phyloP scores from a whole-genome alignment of 2,797 vertebrate species.

The Protosalanx chinensis region DNA sequence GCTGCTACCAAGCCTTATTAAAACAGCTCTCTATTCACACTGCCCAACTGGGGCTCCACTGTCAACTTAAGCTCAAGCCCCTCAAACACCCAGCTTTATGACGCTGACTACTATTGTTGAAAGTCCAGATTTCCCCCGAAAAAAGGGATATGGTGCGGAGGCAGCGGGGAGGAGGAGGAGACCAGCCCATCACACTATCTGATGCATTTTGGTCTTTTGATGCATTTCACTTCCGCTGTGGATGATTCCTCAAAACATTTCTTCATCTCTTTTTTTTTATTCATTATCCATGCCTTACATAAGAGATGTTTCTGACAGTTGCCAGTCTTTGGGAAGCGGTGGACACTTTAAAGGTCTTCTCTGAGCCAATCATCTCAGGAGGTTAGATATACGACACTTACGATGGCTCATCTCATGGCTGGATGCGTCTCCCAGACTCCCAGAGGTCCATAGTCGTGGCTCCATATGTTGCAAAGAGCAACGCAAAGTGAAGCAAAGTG shows the following conservation, averaged over 20 bases:
- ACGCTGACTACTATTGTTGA: slow-evolving; percentile 44
- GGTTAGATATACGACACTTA: slow-evolving; percentile 42
- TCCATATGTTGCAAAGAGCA: slow-evolving; percentile 35
- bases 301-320: slow-evolving; percentile 64
- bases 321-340: slow-evolving; percentile 51
- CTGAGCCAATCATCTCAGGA: slow-evolving; percentile 46
- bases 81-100: slow-evolving; percentile 35
- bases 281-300: slow-evolving; percentile 71
- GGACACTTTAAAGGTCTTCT: slow-evolving; percentile 52
- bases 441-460: slow-evolving; percentile 18
- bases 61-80: slow-evolving; percentile 64
- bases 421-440: slow-evolving; percentile 36
- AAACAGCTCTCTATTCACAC: slow-evolving; percentile 65
- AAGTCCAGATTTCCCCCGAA: slow-evolving; percentile 45
- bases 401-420: slow-evolving; percentile 39
- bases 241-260: slow-evolving; percentile 59
- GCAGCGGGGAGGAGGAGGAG: slow-evolving; percentile 37
- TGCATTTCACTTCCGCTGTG: slow-evolving; percentile 68
- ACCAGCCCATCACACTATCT: slow-evolving; percentile 59
- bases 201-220: slow-evolving; percentile 76
- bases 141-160: slow-evolving; percentile 46
- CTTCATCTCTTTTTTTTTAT: slow-evolving; percentile 55
- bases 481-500: slow-evolving; percentile 45
- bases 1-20: slow-evolving; percentile 68
- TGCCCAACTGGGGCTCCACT: slow-evolving; percentile 58